Conservation (phyloP, 2,113 vertebrate genomes). For the Arizona elegans region DNA sequence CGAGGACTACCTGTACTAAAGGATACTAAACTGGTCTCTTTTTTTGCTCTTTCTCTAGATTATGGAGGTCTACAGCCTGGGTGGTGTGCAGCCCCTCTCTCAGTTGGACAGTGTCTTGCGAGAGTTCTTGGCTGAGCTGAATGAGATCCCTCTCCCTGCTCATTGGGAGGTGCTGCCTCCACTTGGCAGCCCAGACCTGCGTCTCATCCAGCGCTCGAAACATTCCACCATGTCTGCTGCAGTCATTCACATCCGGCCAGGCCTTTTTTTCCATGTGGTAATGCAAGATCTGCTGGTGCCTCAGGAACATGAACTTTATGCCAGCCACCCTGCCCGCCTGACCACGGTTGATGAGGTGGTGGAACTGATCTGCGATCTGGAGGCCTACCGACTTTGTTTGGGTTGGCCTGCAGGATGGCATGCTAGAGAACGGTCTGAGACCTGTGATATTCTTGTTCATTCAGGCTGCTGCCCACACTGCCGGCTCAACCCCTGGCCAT, state of each 20-base stretch:
- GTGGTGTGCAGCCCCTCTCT: slow-evolving; percentile 41
- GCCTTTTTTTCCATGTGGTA: slow-evolving; percentile 41
- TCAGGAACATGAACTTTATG: slow-evolving; percentile 33
- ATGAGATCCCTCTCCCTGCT: slow-evolving; percentile 47
- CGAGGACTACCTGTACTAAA: not conserved
- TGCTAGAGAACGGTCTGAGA: slow-evolving; percentile 18
- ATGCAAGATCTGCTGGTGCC: slow-evolving; percentile 38
- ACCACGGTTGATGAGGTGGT: slow-evolving; percentile 52
- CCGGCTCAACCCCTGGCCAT: slow-evolving; percentile 34
- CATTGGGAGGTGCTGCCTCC: slow-evolving; percentile 46
- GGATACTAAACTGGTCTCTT: not conserved
- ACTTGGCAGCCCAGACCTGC: slow-evolving; percentile 8
- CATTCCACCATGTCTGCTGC: slow-evolving; percentile 42
- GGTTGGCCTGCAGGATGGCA: slow-evolving; percentile 25
- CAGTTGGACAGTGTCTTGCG: slow-evolving; percentile 31
- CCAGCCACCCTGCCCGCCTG: slow-evolving; percentile 34
- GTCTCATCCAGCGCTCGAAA: slow-evolving; percentile 38
- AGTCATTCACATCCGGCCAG: slow-evolving; percentile 36
- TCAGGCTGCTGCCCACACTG: slow-evolving; percentile 36
- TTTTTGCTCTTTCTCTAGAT: slow-evolving; percentile 55
- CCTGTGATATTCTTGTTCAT: slow-evolving; percentile 40
- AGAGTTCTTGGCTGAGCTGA: slow-evolving; percentile 44
- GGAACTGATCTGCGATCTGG: slow-evolving; percentile 48
- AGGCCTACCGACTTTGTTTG: slow-evolving; percentile 33
- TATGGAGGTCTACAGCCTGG: slow-evolving; percentile 72